These are phyloP conservation scores for Lamellibrachia columna DNA, from an alignment of 2,888 invertebrate genomes.

Conservation along the genomic window DNA sequence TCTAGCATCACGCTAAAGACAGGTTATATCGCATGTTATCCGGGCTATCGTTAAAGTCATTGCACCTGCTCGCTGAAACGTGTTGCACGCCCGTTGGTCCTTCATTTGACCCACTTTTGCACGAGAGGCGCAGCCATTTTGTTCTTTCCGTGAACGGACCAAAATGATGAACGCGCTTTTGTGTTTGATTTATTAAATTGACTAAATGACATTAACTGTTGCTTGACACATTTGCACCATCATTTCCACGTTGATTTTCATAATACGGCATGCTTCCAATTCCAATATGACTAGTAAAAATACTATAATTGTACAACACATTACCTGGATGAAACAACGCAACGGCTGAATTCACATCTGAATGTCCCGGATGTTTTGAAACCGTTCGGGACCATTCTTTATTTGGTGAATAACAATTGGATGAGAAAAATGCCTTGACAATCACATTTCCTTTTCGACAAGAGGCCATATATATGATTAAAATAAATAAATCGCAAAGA, in stretches of 20 bases:
- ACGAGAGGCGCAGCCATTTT: conserved; percentile 7
- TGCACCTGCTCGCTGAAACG: neutral
- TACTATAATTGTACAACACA: neutral
- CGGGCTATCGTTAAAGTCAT: neutral
- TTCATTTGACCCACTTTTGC: conserved; percentile 6
- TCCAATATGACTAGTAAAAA: neutral
- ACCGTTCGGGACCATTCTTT: neutral
- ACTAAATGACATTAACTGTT: neutral
- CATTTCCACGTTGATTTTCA: neutral
- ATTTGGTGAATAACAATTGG: neutral
- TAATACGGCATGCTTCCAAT: neutral
- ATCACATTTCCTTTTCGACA: neutral
- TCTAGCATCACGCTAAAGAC: neutral
- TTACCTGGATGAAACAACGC: neutral
- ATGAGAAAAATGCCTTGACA: neutral
- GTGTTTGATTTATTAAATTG: neutral
- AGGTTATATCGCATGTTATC: neutral
- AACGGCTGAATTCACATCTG: neutral
- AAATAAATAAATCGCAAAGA: neutral
- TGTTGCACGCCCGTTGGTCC: neutral
- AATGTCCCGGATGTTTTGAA: conserved; percentile 1
- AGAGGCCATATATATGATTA: neutral
- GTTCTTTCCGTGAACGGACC: neutral
- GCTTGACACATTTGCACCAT: neutral
- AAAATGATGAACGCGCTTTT: neutral